Base-by-base conservation (phyloP, 1,140 invertebrate genomes). In the Aphidius ervi region DNA sequence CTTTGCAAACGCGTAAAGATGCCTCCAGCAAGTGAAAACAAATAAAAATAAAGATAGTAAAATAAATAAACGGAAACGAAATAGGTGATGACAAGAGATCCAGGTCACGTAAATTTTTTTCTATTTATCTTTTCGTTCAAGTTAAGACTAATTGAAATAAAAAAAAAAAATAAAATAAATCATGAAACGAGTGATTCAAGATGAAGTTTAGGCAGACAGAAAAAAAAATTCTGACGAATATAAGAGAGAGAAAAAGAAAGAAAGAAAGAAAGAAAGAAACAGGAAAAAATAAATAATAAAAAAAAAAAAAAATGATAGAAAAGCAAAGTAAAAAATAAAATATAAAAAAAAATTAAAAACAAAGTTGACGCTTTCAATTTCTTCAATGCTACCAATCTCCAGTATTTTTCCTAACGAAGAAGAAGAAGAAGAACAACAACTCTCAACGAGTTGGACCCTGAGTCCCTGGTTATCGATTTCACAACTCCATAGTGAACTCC, bases 1-100 rank as follows among this genome's bases (percentile, higher is more conserved):
- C 66, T 74, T 72, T 69, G 65, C 63, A 48, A 48, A 58, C 40
- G 65, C 65, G 59, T 47, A 64, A 67, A 69, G 64, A 39, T 59
- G 59, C 64, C 52, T 68, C 63, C 60, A 68, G 61, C 56, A 48
- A 61, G 37, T 50, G 53, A 48, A 58, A 59, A 16, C 16, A 16
- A 16, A 16, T 16, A 16, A 16, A 16, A 16, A 16, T 16, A 16
- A 16, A 16, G 4, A 31, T 31, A 31, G 23, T 31, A 31, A 31
- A 31, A 31, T 31, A 31, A 31, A 31, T 31, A 31, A 31, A 31
- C 23, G 23, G 23, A 31, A 31, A 31, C 23, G 23, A 31, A 31
- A 31, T 31, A 31, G 23, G 42, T 7, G 9, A 8, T 43, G 42
- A 43, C 42, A 43, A 43, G 42, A 10, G 42, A 43, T 8, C 9